phyloP scores from a whole-genome alignment of 1,140 invertebrate species.

The Bombus haemorrhoidalis region DNA sequence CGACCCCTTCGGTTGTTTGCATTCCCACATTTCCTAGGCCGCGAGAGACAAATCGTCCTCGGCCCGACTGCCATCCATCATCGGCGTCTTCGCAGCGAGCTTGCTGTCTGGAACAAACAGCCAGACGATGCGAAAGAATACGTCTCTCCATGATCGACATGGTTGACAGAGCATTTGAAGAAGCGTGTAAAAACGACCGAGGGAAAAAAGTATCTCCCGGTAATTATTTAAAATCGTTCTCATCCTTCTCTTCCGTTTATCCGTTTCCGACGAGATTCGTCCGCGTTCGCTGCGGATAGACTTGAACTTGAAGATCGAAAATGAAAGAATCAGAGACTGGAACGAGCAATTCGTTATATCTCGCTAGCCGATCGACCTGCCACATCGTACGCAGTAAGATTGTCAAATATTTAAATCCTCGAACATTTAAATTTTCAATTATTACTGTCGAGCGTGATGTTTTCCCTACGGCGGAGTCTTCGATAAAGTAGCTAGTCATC shows the following conservation, averaged over 20 bases:
- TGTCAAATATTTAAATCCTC: too few species aligned
- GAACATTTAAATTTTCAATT: too few species aligned
- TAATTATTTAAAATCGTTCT: conserved; percentile 14
- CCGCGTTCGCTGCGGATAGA: not conserved
- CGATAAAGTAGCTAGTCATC: not conserved
- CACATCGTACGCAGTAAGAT: too few species aligned
- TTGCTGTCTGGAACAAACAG: conserved; percentile 21
- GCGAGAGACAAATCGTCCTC: conserved; percentile 58
- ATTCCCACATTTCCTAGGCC: conserved; percentile 54
- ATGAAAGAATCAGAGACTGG: too few species aligned
- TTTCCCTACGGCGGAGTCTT: not conserved
- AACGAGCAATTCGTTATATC: too few species aligned
- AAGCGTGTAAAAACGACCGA: not conserved
- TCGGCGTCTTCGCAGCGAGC: conserved; percentile 40
- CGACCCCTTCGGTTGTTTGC: conserved; percentile 33
- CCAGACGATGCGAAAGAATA: conserved; percentile 21
- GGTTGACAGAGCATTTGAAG: not conserved
- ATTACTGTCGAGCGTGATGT: not conserved
- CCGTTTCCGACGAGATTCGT: not conserved
- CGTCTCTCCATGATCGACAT: conserved; percentile 8
- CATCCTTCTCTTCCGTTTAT: not conserved
- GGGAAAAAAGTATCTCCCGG: conserved; percentile 11
- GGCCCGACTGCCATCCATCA: conserved; percentile 56
- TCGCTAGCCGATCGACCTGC: too few species aligned
- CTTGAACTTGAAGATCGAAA: too few species aligned